Percentiles rank a stretch among this genome's conserved stretches.
These are phyloP conservation scores for Trachythela sp. DNA, from an alignment of 64 coral and sea anemone species.

Conservation along the genomic window DNA sequence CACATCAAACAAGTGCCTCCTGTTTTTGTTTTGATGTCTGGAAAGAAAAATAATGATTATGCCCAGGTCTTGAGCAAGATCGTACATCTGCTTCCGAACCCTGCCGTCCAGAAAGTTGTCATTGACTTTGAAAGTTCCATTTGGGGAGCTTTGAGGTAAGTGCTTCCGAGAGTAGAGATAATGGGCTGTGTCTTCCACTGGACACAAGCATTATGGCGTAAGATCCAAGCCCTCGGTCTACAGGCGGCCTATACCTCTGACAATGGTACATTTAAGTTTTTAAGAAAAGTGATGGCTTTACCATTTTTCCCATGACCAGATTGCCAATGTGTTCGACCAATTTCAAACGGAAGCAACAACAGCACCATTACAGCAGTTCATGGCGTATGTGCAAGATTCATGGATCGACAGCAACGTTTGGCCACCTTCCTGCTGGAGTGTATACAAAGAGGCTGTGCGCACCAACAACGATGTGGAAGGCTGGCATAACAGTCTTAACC, in stretches of 20 bases:
- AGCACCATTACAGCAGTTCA: not conserved
- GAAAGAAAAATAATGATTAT: not conserved
- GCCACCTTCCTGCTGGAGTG: conserved; percentile 5
- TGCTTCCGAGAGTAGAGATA: not conserved
- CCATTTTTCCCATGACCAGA: not conserved
- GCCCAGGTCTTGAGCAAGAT: not conserved
- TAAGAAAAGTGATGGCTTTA: not conserved
- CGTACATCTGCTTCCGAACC: not conserved
- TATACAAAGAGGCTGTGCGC: not conserved
- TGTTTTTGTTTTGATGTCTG: not conserved
- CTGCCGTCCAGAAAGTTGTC: not conserved
- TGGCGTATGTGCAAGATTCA: not conserved
- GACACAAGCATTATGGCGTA: not conserved
- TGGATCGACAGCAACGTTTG: conserved; percentile 15
- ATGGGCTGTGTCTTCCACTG: not conserved
- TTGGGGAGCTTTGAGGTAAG: not conserved
- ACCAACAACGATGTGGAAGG: conserved; percentile 34
- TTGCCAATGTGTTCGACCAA: not conserved
- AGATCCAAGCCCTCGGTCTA: not conserved
- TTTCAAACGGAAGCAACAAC: not conserved
- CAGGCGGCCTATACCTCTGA: not conserved
- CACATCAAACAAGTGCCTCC: not conserved
- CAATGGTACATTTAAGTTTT: not conserved
- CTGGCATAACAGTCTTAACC: not conserved
- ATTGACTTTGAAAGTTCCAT: not conserved